Evolutionary conservation across 1,140 invertebrate species (phyloP).

Genomic region (Anagrus nilaparvatae): DNA sequence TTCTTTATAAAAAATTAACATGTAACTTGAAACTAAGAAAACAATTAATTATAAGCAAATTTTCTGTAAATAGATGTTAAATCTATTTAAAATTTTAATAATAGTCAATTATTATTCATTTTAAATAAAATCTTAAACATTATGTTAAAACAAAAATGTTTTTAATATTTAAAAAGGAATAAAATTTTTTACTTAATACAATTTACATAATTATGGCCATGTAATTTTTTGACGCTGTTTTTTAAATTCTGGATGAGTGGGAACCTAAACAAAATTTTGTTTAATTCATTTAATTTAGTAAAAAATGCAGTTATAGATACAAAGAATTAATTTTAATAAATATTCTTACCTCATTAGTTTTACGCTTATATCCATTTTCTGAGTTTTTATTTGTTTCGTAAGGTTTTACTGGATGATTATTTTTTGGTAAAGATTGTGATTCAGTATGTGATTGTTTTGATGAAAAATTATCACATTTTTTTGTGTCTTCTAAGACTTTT

Average conservation of each 20-base stretch:
- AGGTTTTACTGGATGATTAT: neutral
- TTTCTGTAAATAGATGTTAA: no score
- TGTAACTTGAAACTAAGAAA: no score
- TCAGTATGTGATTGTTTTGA: neutral
- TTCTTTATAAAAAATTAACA: no score
- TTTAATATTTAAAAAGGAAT: no score
- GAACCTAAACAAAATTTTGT: conserved; percentile 12
- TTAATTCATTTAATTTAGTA: conserved; percentile 3
- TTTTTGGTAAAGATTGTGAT: neutral
- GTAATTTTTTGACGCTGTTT: conserved; percentile 30
- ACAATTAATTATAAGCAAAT: no score
- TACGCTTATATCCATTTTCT: conserved; percentile 18
- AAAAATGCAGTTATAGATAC: neutral
- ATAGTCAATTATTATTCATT: no score
- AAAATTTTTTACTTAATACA: no score
- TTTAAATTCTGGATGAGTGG: conserved; percentile 11
- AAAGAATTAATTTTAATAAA: conserved; percentile 3
- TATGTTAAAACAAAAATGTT: no score
- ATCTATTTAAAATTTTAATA: no score
- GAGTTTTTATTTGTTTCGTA: conserved; percentile 2
- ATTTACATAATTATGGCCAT: conserved; percentile 23
- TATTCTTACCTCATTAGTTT: conserved; percentile 19
- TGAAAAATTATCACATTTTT: neutral
- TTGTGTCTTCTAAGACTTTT: neutral
- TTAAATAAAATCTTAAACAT: no score